Percentiles rank a stretch among this genome's conserved stretches.
Conservation (phyloP, 2,888 invertebrate species). For the Danaus chrysippus region DNA sequence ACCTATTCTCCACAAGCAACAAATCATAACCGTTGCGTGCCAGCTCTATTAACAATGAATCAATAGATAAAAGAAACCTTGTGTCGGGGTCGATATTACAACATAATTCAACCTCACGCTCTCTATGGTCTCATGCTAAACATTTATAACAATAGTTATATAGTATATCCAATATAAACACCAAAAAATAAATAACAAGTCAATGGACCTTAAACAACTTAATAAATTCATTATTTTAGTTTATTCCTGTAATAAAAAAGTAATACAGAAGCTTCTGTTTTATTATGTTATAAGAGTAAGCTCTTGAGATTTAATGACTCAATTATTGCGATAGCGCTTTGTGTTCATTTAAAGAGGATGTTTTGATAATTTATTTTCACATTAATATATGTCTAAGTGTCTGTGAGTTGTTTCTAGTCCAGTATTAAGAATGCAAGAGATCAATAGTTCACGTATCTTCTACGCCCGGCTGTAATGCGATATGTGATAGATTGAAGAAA, state of each 20-base stretch:
- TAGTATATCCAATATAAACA: no score
- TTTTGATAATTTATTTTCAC: constrained; percentile 1
- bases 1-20: constrained; percentile 11
- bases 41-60: constrained; percentile 52
- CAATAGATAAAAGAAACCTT: constrained; percentile 50
- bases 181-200: no score
- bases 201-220: neutral
- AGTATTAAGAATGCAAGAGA: no score
- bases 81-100: constrained; percentile 63
- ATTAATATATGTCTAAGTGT: no score
- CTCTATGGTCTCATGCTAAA: neutral
- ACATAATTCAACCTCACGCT: constrained; percentile 54
- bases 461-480: no score
- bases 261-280: neutral
- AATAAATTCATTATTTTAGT: neutral
- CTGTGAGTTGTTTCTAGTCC: no score
- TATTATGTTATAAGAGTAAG: neutral
- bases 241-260: neutral
- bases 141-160: neutral
- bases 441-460: no score
- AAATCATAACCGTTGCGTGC: constrained; percentile 44
- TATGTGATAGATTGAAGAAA: no score
- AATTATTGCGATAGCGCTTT: neutral
- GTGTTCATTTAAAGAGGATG: neutral
- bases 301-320: constrained; percentile 6